A percentile compares a stretch with the other conserved stretches of the same genome.
Evolutionary conservation across 2,113 vertebrate species (phyloP).

Genomic region (Daubentonia madagascariensis): DNA sequence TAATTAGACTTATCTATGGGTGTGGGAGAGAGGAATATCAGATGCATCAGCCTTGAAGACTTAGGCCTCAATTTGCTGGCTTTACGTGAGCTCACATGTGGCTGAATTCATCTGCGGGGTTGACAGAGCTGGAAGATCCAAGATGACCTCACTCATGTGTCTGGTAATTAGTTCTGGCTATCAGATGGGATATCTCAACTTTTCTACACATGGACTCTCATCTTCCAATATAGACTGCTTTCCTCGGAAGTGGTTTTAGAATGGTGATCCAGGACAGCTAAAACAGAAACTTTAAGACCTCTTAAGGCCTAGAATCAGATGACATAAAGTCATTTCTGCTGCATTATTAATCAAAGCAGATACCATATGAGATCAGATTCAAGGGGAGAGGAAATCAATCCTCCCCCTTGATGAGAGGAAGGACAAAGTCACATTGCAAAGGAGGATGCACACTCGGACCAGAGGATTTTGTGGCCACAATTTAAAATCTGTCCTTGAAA

Average conservation of each 20-base stretch:
- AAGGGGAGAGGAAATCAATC: constrained; percentile 21
- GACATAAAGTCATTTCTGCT: neutral
- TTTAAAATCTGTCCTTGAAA: neutral
- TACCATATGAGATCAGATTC: neutral
- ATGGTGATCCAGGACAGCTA: neutral
- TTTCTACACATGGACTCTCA: neutral
- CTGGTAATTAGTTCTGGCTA: neutral
- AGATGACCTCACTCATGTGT: neutral
- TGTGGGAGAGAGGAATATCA: neutral
- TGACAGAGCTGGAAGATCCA: neutral
- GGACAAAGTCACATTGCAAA: neutral
- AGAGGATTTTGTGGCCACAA: neutral
- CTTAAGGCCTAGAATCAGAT: neutral
- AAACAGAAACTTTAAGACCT: neutral
- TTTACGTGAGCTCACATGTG: neutral
- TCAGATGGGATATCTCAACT: neutral
- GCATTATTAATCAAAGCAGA: constrained; percentile 44
- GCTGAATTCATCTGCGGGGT: neutral
- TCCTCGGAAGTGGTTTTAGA: neutral
- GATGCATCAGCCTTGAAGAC: neutral
- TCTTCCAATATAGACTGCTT: neutral
- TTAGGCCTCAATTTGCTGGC: neutral
- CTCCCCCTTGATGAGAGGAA: neutral
- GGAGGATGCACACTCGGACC: neutral
- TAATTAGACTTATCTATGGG: neutral